Conservation (phyloP, 1,140 invertebrate genomes). For the Aplysia californica region DNA sequence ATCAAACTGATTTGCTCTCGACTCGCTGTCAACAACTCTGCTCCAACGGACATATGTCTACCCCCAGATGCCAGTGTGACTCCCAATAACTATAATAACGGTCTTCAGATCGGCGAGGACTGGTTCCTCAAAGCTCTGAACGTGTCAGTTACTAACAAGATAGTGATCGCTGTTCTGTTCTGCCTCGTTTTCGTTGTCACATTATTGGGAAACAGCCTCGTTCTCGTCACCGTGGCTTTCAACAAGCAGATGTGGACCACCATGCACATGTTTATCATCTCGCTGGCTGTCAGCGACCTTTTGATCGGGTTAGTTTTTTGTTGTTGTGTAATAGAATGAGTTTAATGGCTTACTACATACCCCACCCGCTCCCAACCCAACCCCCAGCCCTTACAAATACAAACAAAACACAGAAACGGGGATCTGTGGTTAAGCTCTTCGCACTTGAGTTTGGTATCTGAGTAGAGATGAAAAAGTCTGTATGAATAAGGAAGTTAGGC, state of each 20-base stretch:
- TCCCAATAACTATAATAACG: background rate
- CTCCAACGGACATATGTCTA: background rate
- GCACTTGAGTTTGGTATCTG: no score
- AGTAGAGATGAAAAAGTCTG: no score
- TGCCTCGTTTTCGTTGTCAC: background rate
- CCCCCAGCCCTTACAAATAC: no score
- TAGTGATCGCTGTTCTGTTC: background rate
- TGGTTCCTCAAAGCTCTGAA: background rate
- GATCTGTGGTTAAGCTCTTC: no score
- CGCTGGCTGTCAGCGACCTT: slow-evolving; percentile 1
- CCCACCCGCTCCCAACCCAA: no score
- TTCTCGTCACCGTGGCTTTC: background rate
- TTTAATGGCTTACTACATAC: no score
- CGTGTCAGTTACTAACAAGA: background rate
- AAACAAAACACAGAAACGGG: no score
- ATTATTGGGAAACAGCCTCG: background rate
- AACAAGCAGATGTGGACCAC: slow-evolving; percentile 6
- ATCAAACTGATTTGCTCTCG: background rate
- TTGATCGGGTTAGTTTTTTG: background rate
- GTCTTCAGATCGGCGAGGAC: background rate
- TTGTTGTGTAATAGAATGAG: no score
- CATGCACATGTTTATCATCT: slow-evolving; percentile 6
- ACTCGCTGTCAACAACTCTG: background rate
- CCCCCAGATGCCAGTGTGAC: background rate
- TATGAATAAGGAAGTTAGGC: no score